Percentiles rank a stretch among this genome's conserved stretches.
Conservation (phyloP, 2,797 vertebrate species). For the Pagetopsis macropterus region DNA sequence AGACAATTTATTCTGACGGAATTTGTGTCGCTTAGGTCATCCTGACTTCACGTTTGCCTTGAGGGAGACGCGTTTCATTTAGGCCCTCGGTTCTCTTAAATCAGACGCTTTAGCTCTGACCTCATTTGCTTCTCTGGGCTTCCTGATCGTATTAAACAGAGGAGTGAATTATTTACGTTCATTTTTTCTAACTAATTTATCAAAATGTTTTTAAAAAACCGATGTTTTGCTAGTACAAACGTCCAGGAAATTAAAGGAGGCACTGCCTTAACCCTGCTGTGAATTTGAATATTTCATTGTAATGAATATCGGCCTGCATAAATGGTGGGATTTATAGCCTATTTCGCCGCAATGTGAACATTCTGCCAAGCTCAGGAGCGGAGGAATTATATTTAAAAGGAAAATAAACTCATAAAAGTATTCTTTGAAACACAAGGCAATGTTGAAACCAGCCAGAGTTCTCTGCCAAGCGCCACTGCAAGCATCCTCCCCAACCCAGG, state of each 20-base stretch:
- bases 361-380: constrained; percentile 29
- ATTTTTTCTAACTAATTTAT: neutral
- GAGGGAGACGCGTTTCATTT: constrained; percentile 62
- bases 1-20: constrained; percentile 70
- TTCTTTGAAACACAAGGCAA: constrained; percentile 66
- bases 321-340: neutral
- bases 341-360: constrained; percentile 15
- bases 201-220: constrained; percentile 23
- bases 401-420: constrained; percentile 65
- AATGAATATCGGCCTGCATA: neutral
- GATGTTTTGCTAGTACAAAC: neutral
- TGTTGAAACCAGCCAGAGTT: constrained; percentile 54
- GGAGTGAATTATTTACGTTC: neutral
- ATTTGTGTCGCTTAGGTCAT: constrained; percentile 69
- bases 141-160: neutral
- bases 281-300: constrained; percentile 39
- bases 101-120: constrained; percentile 6
- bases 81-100: constrained; percentile 22
- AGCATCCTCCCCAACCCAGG: constrained; percentile 55
- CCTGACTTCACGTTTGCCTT: constrained; percentile 56
- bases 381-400: constrained; percentile 45
- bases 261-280: constrained; percentile 7
- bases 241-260: neutral
- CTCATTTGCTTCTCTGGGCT: neutral
- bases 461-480: constrained; percentile 70